phyloP scores from a whole-genome alignment of 2,797 vertebrate species.

The Holocentrus rufus region DNA sequence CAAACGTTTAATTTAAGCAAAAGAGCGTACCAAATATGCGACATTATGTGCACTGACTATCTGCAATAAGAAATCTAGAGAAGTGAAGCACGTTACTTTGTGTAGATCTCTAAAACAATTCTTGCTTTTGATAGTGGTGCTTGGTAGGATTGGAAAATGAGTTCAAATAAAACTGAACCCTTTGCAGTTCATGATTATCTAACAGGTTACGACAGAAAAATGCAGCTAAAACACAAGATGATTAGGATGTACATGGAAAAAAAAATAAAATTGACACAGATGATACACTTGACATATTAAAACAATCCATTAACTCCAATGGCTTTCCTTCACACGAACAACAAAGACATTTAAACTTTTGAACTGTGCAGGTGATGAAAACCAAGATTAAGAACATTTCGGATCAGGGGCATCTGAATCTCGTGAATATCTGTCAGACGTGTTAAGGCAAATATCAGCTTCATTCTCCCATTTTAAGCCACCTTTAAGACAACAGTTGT shows the following conservation, averaged over 20 bases:
- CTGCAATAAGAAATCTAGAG: constrained; percentile 33
- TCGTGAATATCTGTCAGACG: constrained; percentile 62
- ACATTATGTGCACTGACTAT: constrained; percentile 22
- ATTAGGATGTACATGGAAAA: constrained; percentile 41
- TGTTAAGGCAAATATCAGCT: constrained; percentile 70
- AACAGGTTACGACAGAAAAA: constrained; percentile 42
- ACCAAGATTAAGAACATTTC: constrained; percentile 32
- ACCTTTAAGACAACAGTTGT: constrained; percentile 64
- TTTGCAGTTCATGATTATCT: constrained; percentile 62
- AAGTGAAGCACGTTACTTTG: constrained; percentile 27
- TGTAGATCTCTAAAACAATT: constrained; percentile 37
- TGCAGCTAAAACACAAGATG: constrained; percentile 46
- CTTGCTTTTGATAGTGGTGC: constrained; percentile 48
- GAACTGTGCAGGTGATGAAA: constrained; percentile 45
- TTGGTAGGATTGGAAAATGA: constrained; percentile 33
- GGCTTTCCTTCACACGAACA: constrained; percentile 57
- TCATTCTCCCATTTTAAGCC: constrained; percentile 52
- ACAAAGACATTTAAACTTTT: constrained; percentile 57
- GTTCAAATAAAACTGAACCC: constrained; percentile 22
- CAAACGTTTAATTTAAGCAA: constrained; percentile 27
- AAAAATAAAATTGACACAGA: constrained; percentile 37
- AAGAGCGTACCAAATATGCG: constrained; percentile 34
- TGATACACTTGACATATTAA: constrained; percentile 44
- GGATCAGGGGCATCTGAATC: constrained; percentile 24
- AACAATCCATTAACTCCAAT: constrained; percentile 60